A percentile compares a stretch with the other conserved stretches of the same genome.
These are phyloP conservation scores for Periophthalmodon schlosseri DNA, from an alignment of 2,113 vertebrate species.

Conservation along the genomic window DNA sequence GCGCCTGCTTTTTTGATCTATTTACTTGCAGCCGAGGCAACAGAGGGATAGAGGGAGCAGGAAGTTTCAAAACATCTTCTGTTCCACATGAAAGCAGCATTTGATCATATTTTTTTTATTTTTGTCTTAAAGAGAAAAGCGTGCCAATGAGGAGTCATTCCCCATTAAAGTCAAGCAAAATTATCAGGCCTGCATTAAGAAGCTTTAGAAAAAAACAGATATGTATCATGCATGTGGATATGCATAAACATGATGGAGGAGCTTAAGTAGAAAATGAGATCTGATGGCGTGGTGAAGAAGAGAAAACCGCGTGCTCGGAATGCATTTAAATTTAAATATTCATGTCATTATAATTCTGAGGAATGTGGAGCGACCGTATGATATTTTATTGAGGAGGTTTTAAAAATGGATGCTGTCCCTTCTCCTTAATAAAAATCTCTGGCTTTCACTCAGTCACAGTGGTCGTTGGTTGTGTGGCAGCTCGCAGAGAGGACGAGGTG, in stretches of 20 bases:
- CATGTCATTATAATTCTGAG: conserved; percentile 88
- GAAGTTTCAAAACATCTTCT: conserved; percentile 76
- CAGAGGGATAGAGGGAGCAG: conserved; percentile 56
- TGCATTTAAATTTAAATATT: conserved; percentile 88
- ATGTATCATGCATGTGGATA: conserved; percentile 85
- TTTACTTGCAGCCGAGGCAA: conserved; percentile 70
- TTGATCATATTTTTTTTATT: conserved; percentile 78
- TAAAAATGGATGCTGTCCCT: conserved; percentile 86
- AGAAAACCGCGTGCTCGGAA: conserved; percentile 78
- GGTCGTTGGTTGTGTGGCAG: conserved; percentile 59
- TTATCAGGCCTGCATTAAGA: conserved; percentile 78
- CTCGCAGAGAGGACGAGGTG: conserved; percentile 32
- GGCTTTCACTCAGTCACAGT: conserved; percentile 68
- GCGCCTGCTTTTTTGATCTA: conserved; percentile 70
- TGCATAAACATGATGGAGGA: conserved; percentile 85
- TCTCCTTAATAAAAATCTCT: conserved; percentile 82
- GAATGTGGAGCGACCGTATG: conserved; percentile 84
- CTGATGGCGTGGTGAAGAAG: conserved; percentile 79
- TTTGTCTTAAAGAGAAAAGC: conserved; percentile 76
- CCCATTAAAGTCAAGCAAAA: conserved; percentile 81
- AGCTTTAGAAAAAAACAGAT: conserved; percentile 72
- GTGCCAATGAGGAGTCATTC: conserved; percentile 76
- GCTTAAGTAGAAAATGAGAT: conserved; percentile 86
- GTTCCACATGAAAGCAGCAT: conserved; percentile 76
- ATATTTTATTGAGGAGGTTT: conserved; percentile 88